Percentiles rank a stretch among this genome's conserved stretches.
phyloP scores from a whole-genome alignment of 2,888 invertebrate species.

The Mythimna pallens region DNA sequence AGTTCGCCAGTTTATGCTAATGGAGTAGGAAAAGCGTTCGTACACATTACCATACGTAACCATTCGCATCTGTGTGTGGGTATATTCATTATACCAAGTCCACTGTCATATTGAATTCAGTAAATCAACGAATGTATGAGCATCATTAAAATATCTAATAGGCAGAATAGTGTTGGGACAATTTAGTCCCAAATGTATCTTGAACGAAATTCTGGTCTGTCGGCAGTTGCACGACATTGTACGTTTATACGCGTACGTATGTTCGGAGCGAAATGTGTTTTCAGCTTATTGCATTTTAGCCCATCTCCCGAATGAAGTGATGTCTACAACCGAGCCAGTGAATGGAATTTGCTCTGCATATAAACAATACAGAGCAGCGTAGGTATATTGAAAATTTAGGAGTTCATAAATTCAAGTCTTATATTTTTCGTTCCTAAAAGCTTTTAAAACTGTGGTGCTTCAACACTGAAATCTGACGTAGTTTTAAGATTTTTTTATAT shows the following conservation, averaged over 20 bases:
- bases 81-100: constrained; percentile 58
- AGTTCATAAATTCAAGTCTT: neutral
- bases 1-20: constrained; percentile 62
- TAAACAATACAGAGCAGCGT: constrained; percentile 19
- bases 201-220: constrained; percentile 33
- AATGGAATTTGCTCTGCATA: constrained; percentile 18
- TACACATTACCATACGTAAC: constrained; percentile 50
- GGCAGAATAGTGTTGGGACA: constrained; percentile 34
- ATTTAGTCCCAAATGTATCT: constrained; percentile 49
- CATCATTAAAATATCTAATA: constrained; percentile 48
- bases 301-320: constrained; percentile 71
- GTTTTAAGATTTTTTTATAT: neutral
- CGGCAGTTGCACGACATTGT: constrained; percentile 11
- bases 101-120: constrained; percentile 61
- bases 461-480: neutral
- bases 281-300: constrained; percentile 77
- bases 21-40: constrained; percentile 56
- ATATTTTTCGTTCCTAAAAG: neutral
- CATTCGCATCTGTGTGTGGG: constrained; percentile 40
- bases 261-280: constrained; percentile 85
- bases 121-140: constrained; percentile 54
- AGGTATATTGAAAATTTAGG: constrained; percentile 26
- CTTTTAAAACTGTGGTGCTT: neutral
- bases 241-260: constrained; percentile 81
- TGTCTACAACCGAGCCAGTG: constrained; percentile 62